Base-by-base conservation (phyloP, 2,797 vertebrate species). In the Triplophysa bombifrons region DNA sequence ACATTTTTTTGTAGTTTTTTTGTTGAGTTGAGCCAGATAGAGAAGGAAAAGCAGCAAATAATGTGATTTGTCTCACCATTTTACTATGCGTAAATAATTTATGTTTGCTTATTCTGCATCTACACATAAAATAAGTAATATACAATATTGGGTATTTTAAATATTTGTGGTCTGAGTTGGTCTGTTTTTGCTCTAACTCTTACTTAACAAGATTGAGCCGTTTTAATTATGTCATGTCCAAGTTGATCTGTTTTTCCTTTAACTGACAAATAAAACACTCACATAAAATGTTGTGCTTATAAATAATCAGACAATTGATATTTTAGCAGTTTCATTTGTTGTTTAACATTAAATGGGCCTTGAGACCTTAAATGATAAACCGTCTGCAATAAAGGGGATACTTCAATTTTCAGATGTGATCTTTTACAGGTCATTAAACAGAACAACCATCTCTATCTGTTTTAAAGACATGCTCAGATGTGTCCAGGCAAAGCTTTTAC, bases 321-420 rank as follows among this genome's bases (percentile, higher is more conserved):
- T 38, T 19, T 19, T 48, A 48, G 61, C 61, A n/a, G 48, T 46
- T 46, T 61, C 10, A 48, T 13, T 19, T 13, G 50, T 22, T 46
- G 51, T 34, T 55, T 34, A 69, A 30, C 27, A 22, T 64, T 38
- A n/a, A 65, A 64, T 51, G 19, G 27, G 44, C 48, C 25, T 55
- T 22, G 13, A 22, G 13, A 46, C 53, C 25, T 68, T 60, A 48
- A 68, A 77, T 34, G 55, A 78, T 76, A n/a, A 56, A 55, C 41
- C 44, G 11, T 22, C 68, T 27, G 30, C 44, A 44, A 66, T 60
- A 67, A 77, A 82, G 58, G 46, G 19, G 63, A 44, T 46, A n/a
- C 71, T 88, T 86, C 76, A 72, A 80, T 88, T 88, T 84, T 86
- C 86, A 85, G 84, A 69, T 81, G 85, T 55, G 56, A 61, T 64